Percentiles rank a stretch among this genome's conserved stretches.
These are phyloP conservation scores for Lycopodina hypogea DNA, from an alignment of 37 sponge, comb jelly and placozoan species.

Conservation along the genomic window DNA sequence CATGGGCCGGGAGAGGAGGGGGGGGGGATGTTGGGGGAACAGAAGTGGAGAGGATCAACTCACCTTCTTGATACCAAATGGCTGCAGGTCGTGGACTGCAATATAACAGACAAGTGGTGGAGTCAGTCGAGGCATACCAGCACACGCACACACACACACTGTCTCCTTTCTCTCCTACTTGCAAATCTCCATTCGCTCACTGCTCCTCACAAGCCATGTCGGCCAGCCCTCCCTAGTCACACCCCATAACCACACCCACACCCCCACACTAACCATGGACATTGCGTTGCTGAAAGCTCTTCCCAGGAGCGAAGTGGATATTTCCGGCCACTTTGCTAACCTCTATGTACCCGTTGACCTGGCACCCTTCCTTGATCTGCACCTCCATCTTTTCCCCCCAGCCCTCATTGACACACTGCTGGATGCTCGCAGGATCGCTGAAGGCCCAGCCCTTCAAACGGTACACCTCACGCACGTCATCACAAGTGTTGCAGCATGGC, in stretches of 20 bases:
- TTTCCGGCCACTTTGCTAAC: conserved; percentile 99
- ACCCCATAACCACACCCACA: no score
- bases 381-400: conserved; percentile 74
- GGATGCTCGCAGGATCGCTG: conserved; percentile 55
- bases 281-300: conserved; percentile 94
- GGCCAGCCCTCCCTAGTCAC: no score
- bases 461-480: conserved; percentile 96
- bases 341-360: conserved; percentile 74
- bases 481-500: conserved; percentile 94
- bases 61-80: conserved; percentile 83
- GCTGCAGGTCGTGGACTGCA: conserved; percentile 90
- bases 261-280: conserved; percentile 78
- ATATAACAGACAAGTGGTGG: not conserved
- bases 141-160: no score
- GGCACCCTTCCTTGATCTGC: conserved; percentile 91
- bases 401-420: conserved; percentile 88
- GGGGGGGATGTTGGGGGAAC: not conserved
- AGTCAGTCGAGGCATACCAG: no score
- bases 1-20: not conserved
- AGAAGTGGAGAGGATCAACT: conserved; percentile 3
- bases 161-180: no score
- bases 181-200: not conserved
- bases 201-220: no score
- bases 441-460: conserved; percentile 97
- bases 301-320: conserved; percentile 98